These are phyloP conservation scores for Malacoraja senta DNA, from an alignment of 2,797 vertebrate species.

Conservation along the genomic window DNA sequence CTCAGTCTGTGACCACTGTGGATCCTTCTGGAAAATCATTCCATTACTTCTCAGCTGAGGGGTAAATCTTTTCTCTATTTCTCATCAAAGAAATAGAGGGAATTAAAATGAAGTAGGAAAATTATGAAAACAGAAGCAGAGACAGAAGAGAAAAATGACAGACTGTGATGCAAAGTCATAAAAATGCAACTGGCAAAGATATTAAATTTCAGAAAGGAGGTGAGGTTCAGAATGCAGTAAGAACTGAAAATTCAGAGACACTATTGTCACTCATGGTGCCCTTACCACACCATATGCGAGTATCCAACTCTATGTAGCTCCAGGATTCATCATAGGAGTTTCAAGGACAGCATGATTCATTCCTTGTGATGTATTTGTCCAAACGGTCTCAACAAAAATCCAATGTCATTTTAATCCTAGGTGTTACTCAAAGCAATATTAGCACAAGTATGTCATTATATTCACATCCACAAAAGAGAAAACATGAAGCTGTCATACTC, in stretches of 20 bases:
- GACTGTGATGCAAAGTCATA: neutral
- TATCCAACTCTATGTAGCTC: neutral
- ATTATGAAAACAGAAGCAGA: neutral
- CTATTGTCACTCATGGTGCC: neutral
- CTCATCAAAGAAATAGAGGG: neutral
- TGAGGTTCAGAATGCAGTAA: neutral
- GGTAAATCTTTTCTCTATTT: neutral
- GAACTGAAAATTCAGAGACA: neutral
- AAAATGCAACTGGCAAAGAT: neutral
- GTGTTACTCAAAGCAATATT: neutral
- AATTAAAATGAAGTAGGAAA: neutral
- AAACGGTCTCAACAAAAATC: neutral
- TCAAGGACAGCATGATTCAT: neutral
- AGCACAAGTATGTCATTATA: neutral
- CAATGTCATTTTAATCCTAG: neutral
- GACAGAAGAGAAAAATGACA: neutral
- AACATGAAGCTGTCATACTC: constrained; percentile 32
- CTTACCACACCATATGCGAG: neutral
- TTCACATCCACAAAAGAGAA: neutral
- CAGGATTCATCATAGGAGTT: neutral
- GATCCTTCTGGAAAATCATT: too few species aligned
- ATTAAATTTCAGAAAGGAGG: neutral
- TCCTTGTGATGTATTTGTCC: neutral
- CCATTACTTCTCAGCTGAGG: neutral
- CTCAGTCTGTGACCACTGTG: too few species aligned